Base-by-base conservation (phyloP, 2,113 vertebrate species). In the Myotis davidii region DNA sequence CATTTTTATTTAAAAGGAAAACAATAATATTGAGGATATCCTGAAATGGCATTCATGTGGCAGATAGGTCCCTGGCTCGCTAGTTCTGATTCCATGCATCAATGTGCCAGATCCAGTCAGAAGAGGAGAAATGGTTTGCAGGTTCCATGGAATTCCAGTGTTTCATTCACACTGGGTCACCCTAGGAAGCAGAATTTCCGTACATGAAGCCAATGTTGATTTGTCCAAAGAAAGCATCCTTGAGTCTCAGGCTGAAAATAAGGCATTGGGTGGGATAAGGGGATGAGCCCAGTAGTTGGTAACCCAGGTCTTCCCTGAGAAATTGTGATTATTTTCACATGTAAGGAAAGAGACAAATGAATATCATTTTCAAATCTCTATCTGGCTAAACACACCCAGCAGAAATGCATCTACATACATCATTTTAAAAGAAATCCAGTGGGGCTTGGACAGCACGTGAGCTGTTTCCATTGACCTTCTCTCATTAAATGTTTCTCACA, bases 401-500 rank as follows among this genome's bases (percentile, higher is more conserved):
- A 95, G 84, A 95, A 94, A 94, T 56, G 48, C 93, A 87, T 88
- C 88, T 90, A 94, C 81, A 94, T 92, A 91, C 78, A 37, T 92
- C 37, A 21, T 82, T 69, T 93, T 81, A 76, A 95, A 94, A 87
- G 74, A 69, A 91, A 72, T 90, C 74, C 84, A 59, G 12, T 39
- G 70, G 82, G 83, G 56, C 89, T 84, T 23, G 76, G 74, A 93
- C 85, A 93, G 82, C 69, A 27, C 54, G 70, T 37, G 72, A 93
- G 85, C 78, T 72, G 61, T 45, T 96, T 69, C 72, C 88, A 85
- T 6, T 86, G 88, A 96, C 74, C 85, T 79, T 95, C 73, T 92
- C 91, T 96, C 83, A 69, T 76, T 87, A 85, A 87, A 34, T 92
- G 81, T 92, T 97, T 97, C 97, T 97, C 91, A 98, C 93, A 97